A percentile compares a stretch with the other conserved stretches of the same genome.
Conservation (phyloP, 2,113 vertebrate species). For the Protobothrops mucrosquamatus region DNA sequence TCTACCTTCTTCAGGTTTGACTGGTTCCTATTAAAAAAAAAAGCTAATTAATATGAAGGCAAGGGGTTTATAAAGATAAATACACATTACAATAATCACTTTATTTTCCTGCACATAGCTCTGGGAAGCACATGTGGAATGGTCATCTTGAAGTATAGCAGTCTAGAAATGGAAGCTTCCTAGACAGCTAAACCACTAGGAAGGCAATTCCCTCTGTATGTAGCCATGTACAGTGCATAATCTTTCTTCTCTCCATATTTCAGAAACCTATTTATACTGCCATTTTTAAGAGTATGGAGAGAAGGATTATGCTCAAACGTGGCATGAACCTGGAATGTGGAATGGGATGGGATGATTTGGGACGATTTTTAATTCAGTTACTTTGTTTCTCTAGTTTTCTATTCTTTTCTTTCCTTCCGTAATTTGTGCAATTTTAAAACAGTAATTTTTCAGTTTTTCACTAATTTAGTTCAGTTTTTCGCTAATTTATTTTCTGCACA, state of each 20-base stretch:
- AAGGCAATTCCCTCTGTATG: neutral
- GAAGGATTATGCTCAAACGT: neutral
- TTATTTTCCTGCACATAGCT: neutral
- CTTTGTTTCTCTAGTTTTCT: neutral
- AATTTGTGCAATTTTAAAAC: neutral
- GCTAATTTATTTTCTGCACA: neutral
- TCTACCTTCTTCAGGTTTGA: slow-evolving; percentile 80
- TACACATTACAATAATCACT: no score
- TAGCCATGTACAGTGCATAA: neutral
- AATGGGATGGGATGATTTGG: neutral
- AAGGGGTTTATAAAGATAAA: neutral
- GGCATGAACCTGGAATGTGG: neutral
- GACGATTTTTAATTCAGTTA: neutral
- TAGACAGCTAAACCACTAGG: neutral
- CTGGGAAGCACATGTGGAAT: no score
- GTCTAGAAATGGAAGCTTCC: neutral
- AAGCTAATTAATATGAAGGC: slow-evolving; percentile 9
- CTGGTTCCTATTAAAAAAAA: slow-evolving; percentile 70
- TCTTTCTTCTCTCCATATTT: neutral
- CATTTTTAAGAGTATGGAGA: neutral
- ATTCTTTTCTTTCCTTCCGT: neutral
- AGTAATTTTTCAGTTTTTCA: neutral
- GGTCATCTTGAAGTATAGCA: no score
- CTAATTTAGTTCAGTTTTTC: no score
- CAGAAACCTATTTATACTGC: neutral